These are phyloP conservation scores for Vulpes lagopus DNA, from an alignment of 2,113 vertebrate genomes.

Conservation along the genomic window DNA sequence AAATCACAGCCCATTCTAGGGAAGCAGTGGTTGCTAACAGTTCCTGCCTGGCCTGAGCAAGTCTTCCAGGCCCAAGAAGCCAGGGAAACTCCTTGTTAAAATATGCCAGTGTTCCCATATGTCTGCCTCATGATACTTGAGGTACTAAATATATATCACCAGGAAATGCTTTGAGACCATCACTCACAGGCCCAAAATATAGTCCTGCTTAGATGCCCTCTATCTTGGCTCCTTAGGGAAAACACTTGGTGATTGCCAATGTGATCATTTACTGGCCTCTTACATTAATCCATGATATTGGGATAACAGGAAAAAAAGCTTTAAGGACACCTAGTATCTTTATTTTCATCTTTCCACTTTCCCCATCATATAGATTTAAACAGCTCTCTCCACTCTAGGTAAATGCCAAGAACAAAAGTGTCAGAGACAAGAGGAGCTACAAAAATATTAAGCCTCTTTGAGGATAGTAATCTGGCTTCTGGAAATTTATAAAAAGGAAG, in stretches of 20 bases:
- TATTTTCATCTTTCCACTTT: background rate
- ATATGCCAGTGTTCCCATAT: slow-evolving; percentile 19
- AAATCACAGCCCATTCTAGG: slow-evolving; percentile 42
- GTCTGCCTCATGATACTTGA: slow-evolving; percentile 29
- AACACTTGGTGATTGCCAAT: background rate
- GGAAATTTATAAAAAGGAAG: slow-evolving; percentile 49
- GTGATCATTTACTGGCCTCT: background rate
- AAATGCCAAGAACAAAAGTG: slow-evolving; percentile 19
- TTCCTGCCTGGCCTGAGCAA: slow-evolving; percentile 32
- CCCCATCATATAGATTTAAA: slow-evolving; percentile 39
- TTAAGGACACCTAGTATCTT: background rate
- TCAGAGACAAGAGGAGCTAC: slow-evolving; percentile 22
- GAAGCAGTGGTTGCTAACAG: slow-evolving; percentile 35
- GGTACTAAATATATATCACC: background rate
- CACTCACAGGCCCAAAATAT: background rate
- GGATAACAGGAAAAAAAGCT: background rate
- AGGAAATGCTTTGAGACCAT: background rate
- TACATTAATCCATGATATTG: background rate
- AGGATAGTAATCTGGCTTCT: background rate
- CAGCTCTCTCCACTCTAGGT: background rate
- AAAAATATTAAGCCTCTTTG: slow-evolving; percentile 36
- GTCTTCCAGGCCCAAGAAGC: background rate
- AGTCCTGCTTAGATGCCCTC: background rate
- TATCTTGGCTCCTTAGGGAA: background rate
- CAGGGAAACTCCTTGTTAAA: slow-evolving; percentile 55